Conservation (phyloP, 2,113 vertebrate genomes). For the Pelecanoides urinatrix region DNA sequence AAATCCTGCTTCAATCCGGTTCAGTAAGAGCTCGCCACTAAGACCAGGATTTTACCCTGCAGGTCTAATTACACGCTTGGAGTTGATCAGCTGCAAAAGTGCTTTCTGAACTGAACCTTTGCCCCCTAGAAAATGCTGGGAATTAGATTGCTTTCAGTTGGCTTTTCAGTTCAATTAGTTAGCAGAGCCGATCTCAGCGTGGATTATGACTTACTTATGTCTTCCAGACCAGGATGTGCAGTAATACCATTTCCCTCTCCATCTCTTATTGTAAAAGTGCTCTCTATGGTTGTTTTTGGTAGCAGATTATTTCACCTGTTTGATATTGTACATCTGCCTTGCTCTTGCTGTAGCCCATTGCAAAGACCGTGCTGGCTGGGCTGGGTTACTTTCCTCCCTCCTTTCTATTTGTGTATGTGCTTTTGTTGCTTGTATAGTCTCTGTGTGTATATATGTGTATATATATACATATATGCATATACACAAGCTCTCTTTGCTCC, state of each 20-base stretch:
- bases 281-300: neutral
- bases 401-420: neutral
- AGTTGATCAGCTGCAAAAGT: neutral
- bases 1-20: neutral
- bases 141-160: neutral
- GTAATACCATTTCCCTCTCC: neutral
- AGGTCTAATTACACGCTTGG: neutral
- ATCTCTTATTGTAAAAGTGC: neutral
- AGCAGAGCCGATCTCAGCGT: neutral
- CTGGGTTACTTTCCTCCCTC: neutral
- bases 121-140: neutral
- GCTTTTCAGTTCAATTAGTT: neutral
- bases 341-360: neutral
- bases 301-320: neutral
- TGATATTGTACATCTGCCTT: neutral
- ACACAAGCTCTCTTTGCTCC: neutral
- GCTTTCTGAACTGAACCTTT: neutral
- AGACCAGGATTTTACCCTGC: neutral
- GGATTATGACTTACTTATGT: neutral
- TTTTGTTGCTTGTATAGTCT: neutral
- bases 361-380: neutral
- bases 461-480: neutral
- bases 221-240: rapidly evolving
- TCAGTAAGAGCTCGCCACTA: neutral
- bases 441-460: neutral